phyloP scores from a whole-genome alignment of 2,113 vertebrate species.

The Polyodon spathula region DNA sequence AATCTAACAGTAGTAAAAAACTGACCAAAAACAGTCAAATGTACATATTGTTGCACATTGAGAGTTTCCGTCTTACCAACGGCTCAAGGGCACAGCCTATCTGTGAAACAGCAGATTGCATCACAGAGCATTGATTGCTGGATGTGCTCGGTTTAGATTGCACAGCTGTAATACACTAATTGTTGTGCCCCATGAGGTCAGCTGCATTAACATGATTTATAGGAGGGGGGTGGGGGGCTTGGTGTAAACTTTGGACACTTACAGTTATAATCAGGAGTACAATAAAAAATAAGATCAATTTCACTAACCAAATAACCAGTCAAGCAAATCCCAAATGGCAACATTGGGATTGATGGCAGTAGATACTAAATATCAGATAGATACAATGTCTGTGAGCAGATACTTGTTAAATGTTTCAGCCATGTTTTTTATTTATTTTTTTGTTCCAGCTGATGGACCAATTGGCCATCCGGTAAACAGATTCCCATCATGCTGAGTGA shows the following conservation, averaged over 20 bases:
- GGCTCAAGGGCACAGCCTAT: constrained; percentile 98
- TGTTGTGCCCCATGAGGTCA: too few species aligned
- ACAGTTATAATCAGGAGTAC: too few species aligned
- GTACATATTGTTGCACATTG: constrained; percentile 15
- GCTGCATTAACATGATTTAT: too few species aligned
- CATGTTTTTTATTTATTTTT: neutral
- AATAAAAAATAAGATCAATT: too few species aligned
- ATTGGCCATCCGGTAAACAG: constrained; percentile 50
- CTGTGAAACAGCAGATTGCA: constrained; percentile 63
- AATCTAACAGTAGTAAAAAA: constrained; percentile 32
- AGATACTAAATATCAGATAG: too few species aligned
- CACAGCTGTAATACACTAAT: neutral
- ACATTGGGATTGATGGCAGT: too few species aligned
- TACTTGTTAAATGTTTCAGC: neutral
- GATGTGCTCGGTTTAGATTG: neutral
- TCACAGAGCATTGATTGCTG: neutral
- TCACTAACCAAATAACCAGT: too few species aligned
- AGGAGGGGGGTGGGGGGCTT: too few species aligned
- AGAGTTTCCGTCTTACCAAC: constrained; percentile 44
- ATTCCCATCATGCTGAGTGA: constrained; percentile 60
- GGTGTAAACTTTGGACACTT: too few species aligned
- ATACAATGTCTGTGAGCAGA: too few species aligned
- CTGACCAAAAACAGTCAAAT: constrained; percentile 32
- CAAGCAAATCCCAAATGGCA: too few species aligned
- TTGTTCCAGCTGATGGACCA: constrained; percentile 10